Base-by-base conservation (phyloP, 1,140 invertebrate species). In the Drosophila orena region DNA sequence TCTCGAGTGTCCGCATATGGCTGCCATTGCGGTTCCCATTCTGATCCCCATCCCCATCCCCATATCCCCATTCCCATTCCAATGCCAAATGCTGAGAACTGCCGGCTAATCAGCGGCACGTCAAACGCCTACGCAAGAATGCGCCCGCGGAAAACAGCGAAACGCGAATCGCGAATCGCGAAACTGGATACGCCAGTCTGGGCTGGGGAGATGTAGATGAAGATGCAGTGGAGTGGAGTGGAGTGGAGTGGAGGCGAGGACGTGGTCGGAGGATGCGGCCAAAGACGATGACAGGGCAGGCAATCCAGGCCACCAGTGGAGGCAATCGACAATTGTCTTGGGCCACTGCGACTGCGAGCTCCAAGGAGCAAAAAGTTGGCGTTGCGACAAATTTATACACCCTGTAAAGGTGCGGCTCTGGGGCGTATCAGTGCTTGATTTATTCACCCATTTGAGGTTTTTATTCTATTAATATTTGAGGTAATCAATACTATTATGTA, bases 61-160 rank as follows among this genome's bases (percentile, higher is more conserved):
- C 20, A 20, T 20, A 3, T 14, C 6, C 15, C 12, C 4, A 40
- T 37, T 57, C 15, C 58, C 17, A 14, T 40, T 11, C 58, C 27
- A 55, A 55, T 17, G 30, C 20, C 17, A 14, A 56, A 30, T 30
- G 14, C 15, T 17, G 24, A 40, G n/a, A 40, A 77, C 30, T 69
- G 77, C 74, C 43, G 65, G 69, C 83, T 83, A 88, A 88, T 86
- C 83, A 86, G 77, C 76, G 80, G 81, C 60, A 81, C 71, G 64
- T 81, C 78, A 79, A 75, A 77, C 81, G 83, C 81, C 81, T 42
- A 86, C 81, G 69, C 83, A 50, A 59, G 76, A 81, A 72, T 81
- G 60, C 30, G 60, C 62, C 40, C 14, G 27, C 8, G 46, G 44
- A 68, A 56, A 56, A 53, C 60, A 61, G 57, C 42, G 38, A 54